These are phyloP conservation scores for Heterochromis multidens DNA, from an alignment of 2,113 vertebrate species.

Conservation along the genomic window DNA sequence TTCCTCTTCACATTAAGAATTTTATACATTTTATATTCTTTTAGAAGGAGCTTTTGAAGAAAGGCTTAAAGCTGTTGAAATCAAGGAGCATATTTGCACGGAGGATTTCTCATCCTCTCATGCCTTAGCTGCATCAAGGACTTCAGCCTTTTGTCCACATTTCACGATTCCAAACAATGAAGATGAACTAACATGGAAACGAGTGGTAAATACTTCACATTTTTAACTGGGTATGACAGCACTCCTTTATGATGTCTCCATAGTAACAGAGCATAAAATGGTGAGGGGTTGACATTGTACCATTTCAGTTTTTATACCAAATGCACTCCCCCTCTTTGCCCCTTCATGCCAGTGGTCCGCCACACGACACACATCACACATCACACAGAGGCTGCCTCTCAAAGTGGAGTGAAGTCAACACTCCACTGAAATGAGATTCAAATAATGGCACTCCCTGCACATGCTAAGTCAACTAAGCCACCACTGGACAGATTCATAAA, in stretches of 20 bases:
- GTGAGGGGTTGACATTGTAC: neutral
- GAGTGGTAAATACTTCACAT: neutral
- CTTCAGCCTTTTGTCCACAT: neutral
- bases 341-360: neutral
- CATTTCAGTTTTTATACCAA: slow-evolving; percentile 6
- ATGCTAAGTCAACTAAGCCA: neutral
- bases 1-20: neutral
- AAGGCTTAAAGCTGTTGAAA: neutral
- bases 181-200: neutral
- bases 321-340: neutral
- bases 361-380: neutral
- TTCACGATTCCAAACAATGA: neutral
- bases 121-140: neutral
- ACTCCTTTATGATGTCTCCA: neutral
- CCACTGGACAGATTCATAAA: neutral
- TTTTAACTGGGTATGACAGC: neutral
- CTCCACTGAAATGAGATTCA: neutral
- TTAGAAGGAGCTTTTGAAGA: neutral
- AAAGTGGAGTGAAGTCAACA: neutral
- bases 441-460: neutral
- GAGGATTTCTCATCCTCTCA: neutral
- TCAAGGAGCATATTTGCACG: neutral
- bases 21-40: neutral
- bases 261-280: slow-evolving; percentile 4
- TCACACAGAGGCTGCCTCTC: neutral